These are phyloP conservation scores for Ceratotherium simum DNA, from an alignment of 2,113 vertebrate genomes.

Conservation along the genomic window DNA sequence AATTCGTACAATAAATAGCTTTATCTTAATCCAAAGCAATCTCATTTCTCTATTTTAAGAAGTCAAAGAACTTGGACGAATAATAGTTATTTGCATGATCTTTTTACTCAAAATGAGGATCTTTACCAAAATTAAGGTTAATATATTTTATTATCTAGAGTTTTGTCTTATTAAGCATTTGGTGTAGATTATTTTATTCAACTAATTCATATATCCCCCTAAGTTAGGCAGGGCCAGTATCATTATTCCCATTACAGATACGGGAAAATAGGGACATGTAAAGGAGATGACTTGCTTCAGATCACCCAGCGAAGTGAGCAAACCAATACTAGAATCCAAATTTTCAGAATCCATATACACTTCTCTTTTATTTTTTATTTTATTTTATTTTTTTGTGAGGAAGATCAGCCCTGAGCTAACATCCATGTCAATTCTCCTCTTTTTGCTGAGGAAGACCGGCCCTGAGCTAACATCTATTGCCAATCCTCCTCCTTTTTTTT, in stretches of 20 bases:
- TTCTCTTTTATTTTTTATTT: background rate
- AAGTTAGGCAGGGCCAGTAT: background rate
- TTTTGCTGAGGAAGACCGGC: too few species aligned
- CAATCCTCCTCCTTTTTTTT: too few species aligned
- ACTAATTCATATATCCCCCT: background rate
- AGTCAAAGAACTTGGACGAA: background rate
- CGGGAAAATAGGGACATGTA: background rate
- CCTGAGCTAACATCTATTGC: too few species aligned
- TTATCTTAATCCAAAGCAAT: background rate
- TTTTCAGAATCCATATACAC: background rate
- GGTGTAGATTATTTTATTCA: background rate
- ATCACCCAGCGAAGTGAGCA: background rate
- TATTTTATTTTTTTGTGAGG: too few species aligned
- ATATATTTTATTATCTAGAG: background rate
- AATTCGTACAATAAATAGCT: background rate
- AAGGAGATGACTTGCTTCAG: background rate
- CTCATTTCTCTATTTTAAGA: background rate
- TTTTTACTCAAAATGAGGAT: constrained; percentile 19
- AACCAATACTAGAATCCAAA: background rate
- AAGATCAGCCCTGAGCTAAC: too few species aligned
- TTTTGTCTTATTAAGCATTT: background rate
- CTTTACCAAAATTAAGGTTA: background rate
- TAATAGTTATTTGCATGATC: background rate
- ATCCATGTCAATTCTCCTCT: too few species aligned
- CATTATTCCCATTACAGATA: background rate